These are phyloP conservation scores for Dromococcyx pavoninus DNA, from an alignment of 2,797 vertebrate species.

Conservation along the genomic window DNA sequence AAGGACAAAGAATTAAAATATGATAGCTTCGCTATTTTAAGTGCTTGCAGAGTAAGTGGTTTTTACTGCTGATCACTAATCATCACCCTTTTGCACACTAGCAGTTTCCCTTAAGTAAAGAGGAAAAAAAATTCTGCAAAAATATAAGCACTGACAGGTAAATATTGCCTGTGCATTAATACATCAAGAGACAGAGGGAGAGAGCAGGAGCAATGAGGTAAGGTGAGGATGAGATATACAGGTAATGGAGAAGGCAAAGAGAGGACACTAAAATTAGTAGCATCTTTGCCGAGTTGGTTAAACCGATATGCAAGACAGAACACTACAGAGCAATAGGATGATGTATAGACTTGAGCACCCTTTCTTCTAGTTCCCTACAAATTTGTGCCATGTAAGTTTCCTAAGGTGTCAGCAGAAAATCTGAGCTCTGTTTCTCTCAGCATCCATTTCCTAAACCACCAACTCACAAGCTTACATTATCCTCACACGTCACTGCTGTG, in stretches of 20 bases:
- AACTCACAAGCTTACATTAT: rapidly evolving
- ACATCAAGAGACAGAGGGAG: background rate
- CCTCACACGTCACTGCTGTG: background rate
- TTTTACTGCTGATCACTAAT: background rate
- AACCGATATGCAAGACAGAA: background rate
- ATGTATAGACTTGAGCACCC: background rate
- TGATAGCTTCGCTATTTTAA: background rate
- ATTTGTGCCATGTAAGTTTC: background rate
- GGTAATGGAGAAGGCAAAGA: background rate
- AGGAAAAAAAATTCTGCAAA: background rate
- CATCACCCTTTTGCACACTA: background rate
- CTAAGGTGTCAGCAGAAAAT: background rate
- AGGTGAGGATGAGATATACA: background rate
- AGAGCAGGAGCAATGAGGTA: background rate
- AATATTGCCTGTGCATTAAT: background rate
- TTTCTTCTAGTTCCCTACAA: background rate
- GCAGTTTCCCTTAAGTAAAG: background rate
- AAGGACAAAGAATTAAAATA: background rate
- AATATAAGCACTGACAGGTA: background rate
- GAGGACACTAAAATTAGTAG: background rate
- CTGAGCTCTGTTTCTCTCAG: background rate
- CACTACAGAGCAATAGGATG: background rate
- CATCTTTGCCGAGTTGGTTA: background rate
- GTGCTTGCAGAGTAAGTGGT: background rate
- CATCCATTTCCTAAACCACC: background rate